A percentile compares a stretch with the other conserved stretches of the same genome.
Conservation (phyloP, 2,797 vertebrate species). For the Heterohyrax brucei region DNA sequence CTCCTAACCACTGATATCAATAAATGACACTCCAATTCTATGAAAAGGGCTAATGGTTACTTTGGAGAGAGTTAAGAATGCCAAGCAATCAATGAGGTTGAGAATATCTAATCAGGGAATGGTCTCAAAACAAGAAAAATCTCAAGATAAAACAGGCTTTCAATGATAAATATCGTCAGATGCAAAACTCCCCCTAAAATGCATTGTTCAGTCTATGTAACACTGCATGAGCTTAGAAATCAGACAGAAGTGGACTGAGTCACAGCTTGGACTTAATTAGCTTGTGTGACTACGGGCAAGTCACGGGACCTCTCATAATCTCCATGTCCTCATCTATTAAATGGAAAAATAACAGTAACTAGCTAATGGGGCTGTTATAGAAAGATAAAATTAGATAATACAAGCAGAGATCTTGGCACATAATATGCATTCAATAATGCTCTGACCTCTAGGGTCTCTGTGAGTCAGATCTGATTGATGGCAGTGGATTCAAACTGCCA, state of each 20-base stretch:
- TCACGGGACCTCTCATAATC: slow-evolving; percentile 50
- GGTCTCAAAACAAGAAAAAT: not conserved
- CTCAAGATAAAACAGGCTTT: not conserved
- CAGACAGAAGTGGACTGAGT: slow-evolving; percentile 48
- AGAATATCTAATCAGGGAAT: slow-evolving; percentile 37
- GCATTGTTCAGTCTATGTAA: not conserved
- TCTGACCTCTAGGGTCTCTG: too few species aligned
- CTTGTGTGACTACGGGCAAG: slow-evolving; percentile 42
- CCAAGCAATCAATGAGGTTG: not conserved
- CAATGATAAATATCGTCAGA: not conserved
- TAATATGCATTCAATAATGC: slow-evolving; percentile 78
- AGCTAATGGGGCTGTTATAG: slow-evolving; percentile 77
- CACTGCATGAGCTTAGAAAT: slow-evolving; percentile 63
- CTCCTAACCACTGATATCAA: not conserved
- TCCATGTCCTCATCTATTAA: slow-evolving; percentile 64
- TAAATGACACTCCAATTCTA: slow-evolving; percentile 21
- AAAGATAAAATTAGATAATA: slow-evolving; percentile 80
- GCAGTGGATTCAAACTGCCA: too few species aligned
- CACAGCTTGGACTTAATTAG: slow-evolving; percentile 72
- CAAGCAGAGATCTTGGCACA: slow-evolving; percentile 28
- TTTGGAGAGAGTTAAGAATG: slow-evolving; percentile 56
- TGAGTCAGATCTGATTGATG: too few species aligned
- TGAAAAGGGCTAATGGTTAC: not conserved
- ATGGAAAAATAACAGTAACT: slow-evolving; percentile 80
- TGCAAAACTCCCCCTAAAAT: not conserved